Conservation (phyloP, 2,113 vertebrate species). For the Gracilinanus agilis region DNA sequence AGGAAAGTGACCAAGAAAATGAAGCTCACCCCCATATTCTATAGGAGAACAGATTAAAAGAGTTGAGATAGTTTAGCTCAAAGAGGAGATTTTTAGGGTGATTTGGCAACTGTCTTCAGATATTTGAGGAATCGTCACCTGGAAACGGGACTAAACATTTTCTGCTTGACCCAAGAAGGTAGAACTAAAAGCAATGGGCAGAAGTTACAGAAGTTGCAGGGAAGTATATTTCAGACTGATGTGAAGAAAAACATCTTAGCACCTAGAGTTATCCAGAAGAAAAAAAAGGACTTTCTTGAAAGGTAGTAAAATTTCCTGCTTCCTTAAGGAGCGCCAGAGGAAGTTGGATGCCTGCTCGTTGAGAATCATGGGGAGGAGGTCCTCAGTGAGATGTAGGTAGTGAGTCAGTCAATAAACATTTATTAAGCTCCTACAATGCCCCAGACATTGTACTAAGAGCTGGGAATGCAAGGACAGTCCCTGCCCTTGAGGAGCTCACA, state of each 20-base stretch:
- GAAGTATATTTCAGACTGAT: neutral
- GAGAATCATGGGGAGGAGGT: neutral
- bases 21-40: neutral
- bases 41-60: neutral
- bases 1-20: neutral
- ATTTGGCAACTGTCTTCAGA: neutral
- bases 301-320: neutral
- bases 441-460: neutral
- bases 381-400: neutral
- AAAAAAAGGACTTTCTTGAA: neutral
- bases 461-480: neutral
- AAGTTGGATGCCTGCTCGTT: neutral
- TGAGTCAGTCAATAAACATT: neutral
- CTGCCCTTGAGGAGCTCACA: too few species aligned
- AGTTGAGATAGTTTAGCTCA: neutral
- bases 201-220: neutral
- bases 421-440: neutral
- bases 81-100: neutral
- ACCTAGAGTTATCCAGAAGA: neutral
- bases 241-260: neutral
- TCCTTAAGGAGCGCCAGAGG: neutral
- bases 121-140: neutral
- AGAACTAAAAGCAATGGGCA: neutral
- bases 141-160: neutral
- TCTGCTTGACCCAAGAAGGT: neutral